Evolutionary conservation across 1,140 invertebrate genomes (phyloP).

Genomic region (Pissodes strobi): DNA sequence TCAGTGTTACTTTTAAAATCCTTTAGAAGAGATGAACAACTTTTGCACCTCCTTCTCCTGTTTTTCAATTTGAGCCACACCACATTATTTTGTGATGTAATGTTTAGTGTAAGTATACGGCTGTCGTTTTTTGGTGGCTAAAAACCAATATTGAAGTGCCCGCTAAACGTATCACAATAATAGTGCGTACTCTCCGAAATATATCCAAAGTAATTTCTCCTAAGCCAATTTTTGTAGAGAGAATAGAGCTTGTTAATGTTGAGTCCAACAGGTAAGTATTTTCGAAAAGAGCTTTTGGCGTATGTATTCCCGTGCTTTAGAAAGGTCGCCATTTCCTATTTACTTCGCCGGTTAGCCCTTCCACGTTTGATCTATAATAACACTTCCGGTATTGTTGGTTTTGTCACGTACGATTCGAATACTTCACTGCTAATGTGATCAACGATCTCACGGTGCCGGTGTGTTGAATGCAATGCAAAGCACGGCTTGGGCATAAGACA

Average conservation of each 20-base stretch:
- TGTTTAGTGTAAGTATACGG: too few relatives aligned
- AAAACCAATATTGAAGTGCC: neutral
- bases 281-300: neutral
- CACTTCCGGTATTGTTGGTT: neutral
- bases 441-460: too few relatives aligned
- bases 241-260: neutral
- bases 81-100: neutral
- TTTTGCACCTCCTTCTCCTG: neutral
- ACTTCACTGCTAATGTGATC: neutral
- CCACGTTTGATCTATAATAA: neutral
- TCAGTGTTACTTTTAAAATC: too few relatives aligned
- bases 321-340: neutral
- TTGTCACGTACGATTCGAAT: neutral
- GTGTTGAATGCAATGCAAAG: neutral
- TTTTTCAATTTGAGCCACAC: neutral
- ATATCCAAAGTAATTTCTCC: neutral
- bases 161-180: neutral
- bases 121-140: neutral
- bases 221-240: neutral
- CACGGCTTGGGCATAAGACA: too few relatives aligned
- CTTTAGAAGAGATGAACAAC: too few relatives aligned
- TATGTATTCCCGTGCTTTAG: neutral
- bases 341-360: neutral
- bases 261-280: neutral
- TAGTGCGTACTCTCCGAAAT: neutral